Percentiles rank a stretch among this genome's conserved stretches.
Conservation (phyloP, 2,113 vertebrate genomes). For the Paralichthys olivaceus region DNA sequence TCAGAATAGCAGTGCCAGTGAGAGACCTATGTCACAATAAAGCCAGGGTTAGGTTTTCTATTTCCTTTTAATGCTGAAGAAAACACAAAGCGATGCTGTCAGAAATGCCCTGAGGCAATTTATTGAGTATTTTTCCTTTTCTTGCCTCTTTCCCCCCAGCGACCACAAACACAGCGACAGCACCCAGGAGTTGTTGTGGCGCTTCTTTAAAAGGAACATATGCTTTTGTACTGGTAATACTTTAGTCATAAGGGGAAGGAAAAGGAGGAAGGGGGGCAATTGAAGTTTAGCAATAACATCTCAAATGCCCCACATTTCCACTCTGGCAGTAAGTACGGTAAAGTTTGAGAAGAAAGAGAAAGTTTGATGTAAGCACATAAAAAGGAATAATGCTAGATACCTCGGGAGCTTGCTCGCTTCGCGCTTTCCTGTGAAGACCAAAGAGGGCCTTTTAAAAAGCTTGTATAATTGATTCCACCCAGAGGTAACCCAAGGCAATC, state of each 20-base stretch:
- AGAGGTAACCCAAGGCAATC: constrained; percentile 73
- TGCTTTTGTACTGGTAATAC: constrained; percentile 56
- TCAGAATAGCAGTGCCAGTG: constrained; percentile 1
- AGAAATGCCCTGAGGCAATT: constrained; percentile 19
- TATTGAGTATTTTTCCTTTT: constrained; percentile 23
- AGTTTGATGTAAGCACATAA: constrained; percentile 73
- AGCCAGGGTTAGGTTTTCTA: constrained; percentile 6
- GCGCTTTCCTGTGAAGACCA: constrained; percentile 61
- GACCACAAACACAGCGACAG: constrained; percentile 33
- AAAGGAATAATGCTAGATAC: constrained; percentile 63
- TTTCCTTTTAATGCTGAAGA: constrained; percentile 1
- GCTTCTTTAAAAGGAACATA: constrained; percentile 53
- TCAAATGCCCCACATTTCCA: constrained; percentile 68
- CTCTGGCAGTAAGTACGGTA: constrained; percentile 54
- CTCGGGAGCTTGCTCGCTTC: constrained; percentile 55
- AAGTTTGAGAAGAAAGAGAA: constrained; percentile 70
- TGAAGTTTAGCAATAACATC: constrained; percentile 67
- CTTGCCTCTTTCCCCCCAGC: constrained; percentile 2
- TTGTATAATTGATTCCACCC: constrained; percentile 76
- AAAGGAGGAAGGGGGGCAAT: constrained; percentile 18
- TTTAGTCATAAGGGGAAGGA: constrained; percentile 53
- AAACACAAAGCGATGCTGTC: constrained; percentile 43
- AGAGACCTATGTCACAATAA: constrained; percentile 36
- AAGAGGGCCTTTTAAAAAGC: constrained; percentile 68
- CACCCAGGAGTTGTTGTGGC: constrained; percentile 31